Evolutionary conservation across 1,140 invertebrate genomes (phyloP).

Genomic region (Metaphire vulgaris): DNA sequence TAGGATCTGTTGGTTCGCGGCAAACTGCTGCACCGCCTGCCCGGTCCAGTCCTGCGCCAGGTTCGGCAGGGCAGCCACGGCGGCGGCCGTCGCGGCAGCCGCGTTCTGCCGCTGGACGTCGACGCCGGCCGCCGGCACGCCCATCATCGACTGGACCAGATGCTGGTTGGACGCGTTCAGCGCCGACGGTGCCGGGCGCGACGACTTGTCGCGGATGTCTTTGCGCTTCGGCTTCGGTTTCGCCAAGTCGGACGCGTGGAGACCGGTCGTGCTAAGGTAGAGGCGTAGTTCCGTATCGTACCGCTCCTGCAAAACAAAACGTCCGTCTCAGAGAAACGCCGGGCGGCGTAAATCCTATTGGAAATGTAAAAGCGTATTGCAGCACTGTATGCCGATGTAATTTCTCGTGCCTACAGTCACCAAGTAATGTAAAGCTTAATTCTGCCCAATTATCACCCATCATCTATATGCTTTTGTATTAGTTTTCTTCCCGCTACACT

Average conservation of each 20-base stretch:
- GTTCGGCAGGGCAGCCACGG: not conserved
- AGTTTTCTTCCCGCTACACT: too few species aligned
- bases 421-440: too few species aligned
- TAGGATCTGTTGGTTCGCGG: constrained; percentile 5
- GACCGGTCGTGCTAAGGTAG: constrained; percentile 28
- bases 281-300: constrained; percentile 27
- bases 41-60: constrained; percentile 25
- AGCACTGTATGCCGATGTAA: too few species aligned
- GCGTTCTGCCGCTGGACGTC: not conserved
- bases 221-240: constrained; percentile 26
- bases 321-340: too few species aligned
- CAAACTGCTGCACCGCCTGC: constrained; percentile 5
- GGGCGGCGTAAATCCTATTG: too few species aligned
- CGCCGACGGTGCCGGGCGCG: not conserved
- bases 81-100: not conserved
- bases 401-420: too few species aligned
- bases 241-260: constrained; percentile 23
- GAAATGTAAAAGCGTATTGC: too few species aligned
- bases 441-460: too few species aligned
- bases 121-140: not conserved
- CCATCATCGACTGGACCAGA: not conserved
- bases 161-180: not conserved
- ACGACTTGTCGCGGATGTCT: not conserved
- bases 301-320: constrained; percentile 22
- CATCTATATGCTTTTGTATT: too few species aligned